Evolutionary conservation across 2,113 vertebrate genomes (phyloP).

Genomic region (Hydropotes inermis): DNA sequence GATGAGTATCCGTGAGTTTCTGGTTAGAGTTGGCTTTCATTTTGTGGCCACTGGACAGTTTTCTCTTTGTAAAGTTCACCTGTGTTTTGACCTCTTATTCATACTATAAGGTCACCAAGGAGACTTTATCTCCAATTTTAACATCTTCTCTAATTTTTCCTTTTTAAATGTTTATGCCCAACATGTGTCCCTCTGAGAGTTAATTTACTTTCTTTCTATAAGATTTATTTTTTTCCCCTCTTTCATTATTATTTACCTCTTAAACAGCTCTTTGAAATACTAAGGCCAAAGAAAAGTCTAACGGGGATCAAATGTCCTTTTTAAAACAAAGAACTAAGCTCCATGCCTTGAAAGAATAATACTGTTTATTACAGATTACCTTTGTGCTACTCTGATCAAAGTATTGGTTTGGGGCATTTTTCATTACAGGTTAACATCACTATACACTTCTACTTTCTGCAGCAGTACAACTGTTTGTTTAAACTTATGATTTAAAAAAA

Average conservation of each 20-base stretch:
- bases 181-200: neutral
- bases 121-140: neutral
- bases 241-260: neutral
- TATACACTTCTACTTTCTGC: neutral
- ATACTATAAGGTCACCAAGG: neutral
- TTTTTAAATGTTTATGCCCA: neutral
- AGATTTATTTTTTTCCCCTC: neutral
- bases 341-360: conserved; percentile 18
- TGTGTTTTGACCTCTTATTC: neutral
- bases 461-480: neutral
- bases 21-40: neutral
- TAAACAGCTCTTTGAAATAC: neutral
- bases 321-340: conserved; percentile 2
- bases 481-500: neutral
- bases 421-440: neutral
- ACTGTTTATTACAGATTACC: neutral
- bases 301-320: neutral
- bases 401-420: neutral
- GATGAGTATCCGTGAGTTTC: neutral
- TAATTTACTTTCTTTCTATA: neutral
- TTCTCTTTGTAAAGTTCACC: neutral
- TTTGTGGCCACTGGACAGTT: neutral
- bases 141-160: neutral
- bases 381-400: conserved; percentile 1
- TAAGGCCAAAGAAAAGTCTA: neutral